Evolutionary conservation across 1,140 invertebrate genomes (phyloP), one percentile per base, ranked within the genome.

Genomic region (Drosophila tristis): DNA sequence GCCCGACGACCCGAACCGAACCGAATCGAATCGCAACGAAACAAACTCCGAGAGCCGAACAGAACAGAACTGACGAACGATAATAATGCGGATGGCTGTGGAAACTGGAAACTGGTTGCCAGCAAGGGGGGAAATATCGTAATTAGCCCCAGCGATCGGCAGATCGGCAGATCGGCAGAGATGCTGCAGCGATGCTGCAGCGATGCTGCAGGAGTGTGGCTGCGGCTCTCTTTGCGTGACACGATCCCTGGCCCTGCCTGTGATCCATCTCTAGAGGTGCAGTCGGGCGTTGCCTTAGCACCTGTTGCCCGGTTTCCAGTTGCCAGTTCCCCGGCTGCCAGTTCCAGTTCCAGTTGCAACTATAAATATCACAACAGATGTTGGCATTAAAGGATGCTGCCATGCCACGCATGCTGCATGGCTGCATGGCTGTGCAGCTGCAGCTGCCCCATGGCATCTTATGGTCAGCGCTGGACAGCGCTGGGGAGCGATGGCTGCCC

Each of bases 281-380:
- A 44, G 35, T 44, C 72, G 80, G 80, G 80, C 79, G 79, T 87
- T 78, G 82, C 58, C 70, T 53, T 64, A 71, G 82, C 82, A 89
- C 84, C 82, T 89, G 82, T 87, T 86, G 70, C 74, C 68, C 73
- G 43, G 65, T 43, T 74, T 59, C 66, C 71, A 81, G 77, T 79
- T 79, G 67, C 31, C 7, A 9, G 31, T 35, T 35, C 0, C 67
- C 72, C 16, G 16, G 20, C 42, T 58, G 35, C 20, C 20, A 20
- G 20, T 58, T 42, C 20, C 20, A 20, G 20, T 74, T 65, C 65
- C 72, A 81, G 77, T 80, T 79, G 63, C 78, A 25, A 74, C 82
- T 87, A 87, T 87, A 87, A 87, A 87, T 87, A 87, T 89, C 79
- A 77, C 74, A 82, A 79, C 76, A 89, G 84, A 89, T 87, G 82